Evolutionary conservation across 2,113 vertebrate species (phyloP).

Genomic region (Heptranchias perlo): DNA sequence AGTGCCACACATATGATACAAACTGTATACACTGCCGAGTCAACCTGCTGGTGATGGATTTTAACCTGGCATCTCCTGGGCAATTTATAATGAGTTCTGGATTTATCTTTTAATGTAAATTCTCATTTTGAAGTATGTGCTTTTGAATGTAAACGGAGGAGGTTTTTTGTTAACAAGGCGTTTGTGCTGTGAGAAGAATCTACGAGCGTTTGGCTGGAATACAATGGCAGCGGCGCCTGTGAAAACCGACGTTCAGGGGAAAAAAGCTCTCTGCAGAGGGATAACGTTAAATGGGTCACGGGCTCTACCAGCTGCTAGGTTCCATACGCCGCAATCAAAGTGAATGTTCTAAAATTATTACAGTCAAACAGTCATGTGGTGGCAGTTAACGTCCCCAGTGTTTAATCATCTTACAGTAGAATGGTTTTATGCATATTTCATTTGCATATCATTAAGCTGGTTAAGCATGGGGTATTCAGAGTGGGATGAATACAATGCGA

Average conservation of each 20-base stretch:
- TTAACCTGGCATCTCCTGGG: slow-evolving; percentile 37
- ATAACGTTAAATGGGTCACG: slow-evolving; percentile 38
- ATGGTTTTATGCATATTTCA: slow-evolving; percentile 99
- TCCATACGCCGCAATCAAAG: slow-evolving; percentile 67
- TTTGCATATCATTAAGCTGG: slow-evolving; percentile 98
- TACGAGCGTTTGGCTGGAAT: slow-evolving; percentile 32
- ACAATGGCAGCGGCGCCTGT: slow-evolving; percentile 36
- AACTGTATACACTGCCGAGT: slow-evolving; percentile 26
- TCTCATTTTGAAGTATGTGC: slow-evolving; percentile 27
- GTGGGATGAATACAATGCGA: slow-evolving; percentile 70
- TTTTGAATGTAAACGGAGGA: slow-evolving; percentile 27
- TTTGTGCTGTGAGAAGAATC: slow-evolving; percentile 33
- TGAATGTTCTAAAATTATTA: slow-evolving; percentile 66
- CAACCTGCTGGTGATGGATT: slow-evolving; percentile 33
- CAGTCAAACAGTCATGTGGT: slow-evolving; percentile 63
- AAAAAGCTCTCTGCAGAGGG: slow-evolving; percentile 36
- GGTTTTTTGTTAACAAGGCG: background rate
- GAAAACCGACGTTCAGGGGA: slow-evolving; percentile 27
- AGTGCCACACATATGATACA: slow-evolving; percentile 20
- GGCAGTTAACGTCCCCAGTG: slow-evolving; percentile 89
- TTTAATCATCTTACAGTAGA: slow-evolving; percentile 98
- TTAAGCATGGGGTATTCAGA: slow-evolving; percentile 71
- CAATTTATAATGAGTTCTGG: slow-evolving; percentile 26
- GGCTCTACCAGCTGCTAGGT: slow-evolving; percentile 61
- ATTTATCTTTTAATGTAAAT: slow-evolving; percentile 29